These are phyloP conservation scores for Cybosia mesomella DNA, from an alignment of 2,888 invertebrate genomes.

Conservation along the genomic window DNA sequence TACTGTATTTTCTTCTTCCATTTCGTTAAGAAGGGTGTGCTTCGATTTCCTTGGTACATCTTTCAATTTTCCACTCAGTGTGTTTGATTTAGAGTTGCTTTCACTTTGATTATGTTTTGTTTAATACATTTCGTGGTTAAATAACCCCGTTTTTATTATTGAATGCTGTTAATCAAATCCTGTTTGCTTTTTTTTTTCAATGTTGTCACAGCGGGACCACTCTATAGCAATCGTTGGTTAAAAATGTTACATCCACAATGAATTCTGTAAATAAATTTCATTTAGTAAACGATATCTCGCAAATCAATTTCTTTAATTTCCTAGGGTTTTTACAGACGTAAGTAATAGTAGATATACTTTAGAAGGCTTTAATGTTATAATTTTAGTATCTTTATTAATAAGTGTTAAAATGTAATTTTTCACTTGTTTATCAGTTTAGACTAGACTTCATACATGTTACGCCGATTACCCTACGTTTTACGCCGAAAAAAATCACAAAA, in stretches of 20 bases:
- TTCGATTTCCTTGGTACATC: conserved; percentile 19
- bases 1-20: conserved; percentile 65
- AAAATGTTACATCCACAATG: not conserved
- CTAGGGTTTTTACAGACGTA: not conserved
- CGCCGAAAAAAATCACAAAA: not conserved
- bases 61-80: conserved; percentile 5
- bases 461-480: not conserved
- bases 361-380: too few species aligned
- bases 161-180: not conserved
- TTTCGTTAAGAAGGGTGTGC: conserved; percentile 37
- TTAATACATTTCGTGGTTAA: not conserved
- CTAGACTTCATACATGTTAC: too few species aligned
- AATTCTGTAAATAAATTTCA: not conserved
- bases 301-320: not conserved
- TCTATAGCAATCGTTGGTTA: not conserved
- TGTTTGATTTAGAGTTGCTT: not conserved
- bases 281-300: not conserved
- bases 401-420: too few species aligned
- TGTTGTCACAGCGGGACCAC: not conserved
- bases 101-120: not conserved
- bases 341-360: not conserved
- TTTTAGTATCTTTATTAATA: too few species aligned
- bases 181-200: not conserved
- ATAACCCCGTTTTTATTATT: not conserved
- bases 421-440: too few species aligned